phyloP scores from a whole-genome alignment of 1,140 invertebrate species.

The Paraescarpia echinospica region DNA sequence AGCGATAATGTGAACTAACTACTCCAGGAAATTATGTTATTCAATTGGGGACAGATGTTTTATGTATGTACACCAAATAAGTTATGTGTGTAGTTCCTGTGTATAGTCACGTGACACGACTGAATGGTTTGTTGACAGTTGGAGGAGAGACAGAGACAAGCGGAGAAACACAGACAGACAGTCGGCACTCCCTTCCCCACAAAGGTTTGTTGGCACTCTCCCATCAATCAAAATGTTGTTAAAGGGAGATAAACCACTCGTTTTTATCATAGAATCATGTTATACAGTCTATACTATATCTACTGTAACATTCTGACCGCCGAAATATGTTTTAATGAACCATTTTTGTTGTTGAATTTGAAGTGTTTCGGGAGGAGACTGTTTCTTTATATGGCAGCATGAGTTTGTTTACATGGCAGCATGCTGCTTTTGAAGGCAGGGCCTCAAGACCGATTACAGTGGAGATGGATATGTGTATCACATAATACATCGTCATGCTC shows the following conservation, averaged over 20 bases:
- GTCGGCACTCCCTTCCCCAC: slow-evolving; percentile 45
- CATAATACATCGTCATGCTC: too few relatives aligned
- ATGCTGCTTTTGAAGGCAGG: too few relatives aligned
- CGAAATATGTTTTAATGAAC: neutral
- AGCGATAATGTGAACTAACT: too few relatives aligned
- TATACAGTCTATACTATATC: neutral
- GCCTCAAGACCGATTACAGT: too few relatives aligned
- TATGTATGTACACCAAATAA: too few relatives aligned
- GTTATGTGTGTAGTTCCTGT: neutral
- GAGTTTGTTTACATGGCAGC: too few relatives aligned
- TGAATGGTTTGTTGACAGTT: slow-evolving; percentile 36
- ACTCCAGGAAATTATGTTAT: too few relatives aligned
- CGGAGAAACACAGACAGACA: slow-evolving; percentile 48
- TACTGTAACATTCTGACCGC: too few relatives aligned
- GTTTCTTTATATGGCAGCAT: too few relatives aligned
- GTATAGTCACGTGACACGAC: neutral
- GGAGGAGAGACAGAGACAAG: slow-evolving; percentile 50
- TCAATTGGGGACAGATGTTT: too few relatives aligned
- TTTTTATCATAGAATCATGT: neutral
- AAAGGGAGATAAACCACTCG: neutral
- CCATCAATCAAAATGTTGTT: neutral
- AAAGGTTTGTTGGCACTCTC: slow-evolving; percentile 37
- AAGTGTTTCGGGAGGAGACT: too few relatives aligned
- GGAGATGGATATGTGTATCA: neutral
- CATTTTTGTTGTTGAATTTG: too few relatives aligned